Base-by-base conservation (phyloP, 2,797 vertebrate species). In the Lepilemur septentrionalis region DNA sequence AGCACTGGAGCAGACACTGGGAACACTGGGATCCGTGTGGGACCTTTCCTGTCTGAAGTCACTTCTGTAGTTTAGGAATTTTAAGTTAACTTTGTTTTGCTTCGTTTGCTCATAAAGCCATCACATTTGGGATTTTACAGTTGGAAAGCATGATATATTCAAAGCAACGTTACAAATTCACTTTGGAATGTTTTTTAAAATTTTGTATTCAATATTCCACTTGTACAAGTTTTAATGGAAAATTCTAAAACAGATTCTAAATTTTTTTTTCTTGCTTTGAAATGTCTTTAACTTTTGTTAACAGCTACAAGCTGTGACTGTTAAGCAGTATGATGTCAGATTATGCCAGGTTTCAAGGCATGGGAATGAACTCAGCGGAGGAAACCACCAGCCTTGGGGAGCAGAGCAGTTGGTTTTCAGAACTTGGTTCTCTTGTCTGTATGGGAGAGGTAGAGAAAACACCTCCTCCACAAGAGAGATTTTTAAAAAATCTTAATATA, bases 21-120 rank as follows among this genome's bases (percentile, higher is more conserved):
- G 41, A 52, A 12, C n/a, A 0, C 4, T 18, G 38, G n/a, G 20
- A 5, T 67, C 2, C 0, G 0, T 10, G 25, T 0, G 14, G 1
- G 3, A 1, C 48, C 59, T 57, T 61, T 46, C 23, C 69, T 35
- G 0, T 4, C 25, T 15, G 59, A 63, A 3, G 41, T 82, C 67
- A n/a, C n/a, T 13, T 43, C 43, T 48, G 13, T 17, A 12, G 61
- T 32, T 32, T 17, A 69, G 48, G 48, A 35, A 59, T 46, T 69
- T 69, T 52, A 43, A 59, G 67, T 25, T 14, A 15, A 20, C 63
- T 86, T 94, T 18, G 10, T 85, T 84, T 76, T 73, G 28, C 72
- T 35, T 69, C 5, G 1, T 32, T 75, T 85, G 67, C 41, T 91
- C n/a, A 2, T 63, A 23, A 80, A 55, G 73, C 35, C 10, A 2